Base-by-base conservation (phyloP, 2,888 invertebrate genomes). In the Eilema caniola region DNA sequence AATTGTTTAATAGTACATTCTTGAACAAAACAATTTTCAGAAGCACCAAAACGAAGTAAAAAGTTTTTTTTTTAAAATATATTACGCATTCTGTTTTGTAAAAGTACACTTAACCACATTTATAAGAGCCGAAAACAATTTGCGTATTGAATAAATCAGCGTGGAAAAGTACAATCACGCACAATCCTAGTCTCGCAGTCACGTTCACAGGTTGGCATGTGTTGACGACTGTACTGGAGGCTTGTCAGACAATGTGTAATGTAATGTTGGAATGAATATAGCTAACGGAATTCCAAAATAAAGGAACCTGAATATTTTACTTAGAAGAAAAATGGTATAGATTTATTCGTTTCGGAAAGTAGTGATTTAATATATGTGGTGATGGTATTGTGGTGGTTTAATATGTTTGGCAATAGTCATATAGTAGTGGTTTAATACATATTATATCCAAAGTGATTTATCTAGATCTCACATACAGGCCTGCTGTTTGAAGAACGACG, bases 81-180 rank as follows among this genome's bases (percentile, higher is more conserved):
- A 59, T 12, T 59, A 25, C 25, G 25, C 14, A 20, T 61, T 61
- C 31, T 61, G 31, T 31, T 31, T 37, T 11, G 53, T 20, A 25
- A 47, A 20, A 37, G 37, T 24, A 25, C 24, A 62, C n/a, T 24
- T 41, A 62, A 7, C 16, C 24, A 41, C 10, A 20, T 11, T 41
- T 25, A 63, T 24, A 47, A 11, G 41, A 41, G 37, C 62, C 20
- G 53, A 64, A 64, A 47, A 47, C 28, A 53, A 53, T 64, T 64
- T 31, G 64, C 64, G 28, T 31, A 28, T 11, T 2, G 28, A 53
- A 63, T 47, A 63, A 64, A 61, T 61, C 28, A 64, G n/a, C 64
- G 28, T n/a, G 25, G 16, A 28, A 28, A 53, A 47, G 47, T 63
- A 63, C 25, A 63, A 63, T 63, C 62, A 63, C 62, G 63, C n/a